Evolutionary conservation across 2,888 invertebrate genomes (phyloP), one percentile per base, ranked within the genome.

Genomic region (Myopa testacea): DNA sequence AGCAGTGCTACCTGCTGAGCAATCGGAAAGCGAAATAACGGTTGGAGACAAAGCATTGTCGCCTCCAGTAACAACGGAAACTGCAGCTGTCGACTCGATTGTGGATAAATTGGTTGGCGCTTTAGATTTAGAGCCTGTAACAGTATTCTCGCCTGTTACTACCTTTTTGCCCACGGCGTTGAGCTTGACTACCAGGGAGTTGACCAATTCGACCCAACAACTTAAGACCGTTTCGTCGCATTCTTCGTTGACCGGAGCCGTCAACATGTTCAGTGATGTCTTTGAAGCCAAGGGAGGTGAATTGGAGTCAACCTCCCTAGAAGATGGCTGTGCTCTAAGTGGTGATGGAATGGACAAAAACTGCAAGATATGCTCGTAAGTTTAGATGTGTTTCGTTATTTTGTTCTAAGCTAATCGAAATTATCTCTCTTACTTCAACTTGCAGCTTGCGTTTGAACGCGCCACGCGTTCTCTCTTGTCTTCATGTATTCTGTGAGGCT

Each of bases 401-500:
- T 92, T 82, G 86, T 93, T 87, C 93, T 93, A 87, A 94, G 94
- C 85, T 91, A 14, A 55, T n/a, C 55, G 2, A 55, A 6, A 16
- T 14, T 55, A n/a, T 55, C 1, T 55, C 10, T 5, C 5, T n/a
- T 55, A 12, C 16, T 16, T 16, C n/a, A 1, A n/a, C 10, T 55
- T n/a, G 5, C 86, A 94, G 93, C 87, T 93, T 93, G 87, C 94
- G 94, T 85, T 91, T 95, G 86, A 93, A 93, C 88, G 93, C 93
- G 88, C 98, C 98, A 79, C 93, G 96, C 83, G 94, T 98, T 81
- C 92, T 98, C 86, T 94, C 95, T 85, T 98, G 98, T 90, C 93
- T 98, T 88, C 98, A 98, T 91, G 96, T 96, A 74, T 98, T 97
- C 91, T 98, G 98, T 91, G 96, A 97, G 90, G 92, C 93, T 82